Percentiles rank a stretch among this genome's conserved stretches.
Conservation (phyloP, 2,888 invertebrate genomes). For the Nesidiocoris tenuis region DNA sequence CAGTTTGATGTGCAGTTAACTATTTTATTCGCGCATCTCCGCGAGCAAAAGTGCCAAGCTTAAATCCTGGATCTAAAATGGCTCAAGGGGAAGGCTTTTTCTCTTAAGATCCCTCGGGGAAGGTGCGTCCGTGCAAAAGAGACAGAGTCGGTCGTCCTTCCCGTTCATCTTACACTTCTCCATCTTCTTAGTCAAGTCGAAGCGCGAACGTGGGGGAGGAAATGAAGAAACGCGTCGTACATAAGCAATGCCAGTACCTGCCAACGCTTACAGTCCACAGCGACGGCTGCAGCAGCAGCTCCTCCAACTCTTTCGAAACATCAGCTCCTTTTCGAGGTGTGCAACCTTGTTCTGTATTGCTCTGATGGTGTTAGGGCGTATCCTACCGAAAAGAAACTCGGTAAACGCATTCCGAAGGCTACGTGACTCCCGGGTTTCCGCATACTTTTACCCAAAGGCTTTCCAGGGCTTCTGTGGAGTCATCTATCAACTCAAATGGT, state of each 20-base stretch:
- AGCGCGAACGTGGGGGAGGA: slow-evolving; percentile 13
- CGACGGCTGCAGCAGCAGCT: background rate
- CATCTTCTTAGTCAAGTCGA: background rate
- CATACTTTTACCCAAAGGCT: background rate
- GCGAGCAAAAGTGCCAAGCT: too few species aligned
- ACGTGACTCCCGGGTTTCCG: background rate
- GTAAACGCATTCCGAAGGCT: background rate
- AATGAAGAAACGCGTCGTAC: slow-evolving; percentile 31
- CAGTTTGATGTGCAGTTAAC: too few species aligned
- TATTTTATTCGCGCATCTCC: too few species aligned
- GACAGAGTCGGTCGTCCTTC: background rate
- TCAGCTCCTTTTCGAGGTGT: background rate
- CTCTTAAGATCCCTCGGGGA: background rate
- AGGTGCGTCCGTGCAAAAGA: background rate
- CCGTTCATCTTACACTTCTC: background rate
- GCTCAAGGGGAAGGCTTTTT: too few species aligned
- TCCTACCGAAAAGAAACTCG: background rate
- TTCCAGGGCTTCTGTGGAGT: background rate
- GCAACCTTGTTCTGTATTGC: background rate
- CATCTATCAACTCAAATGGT: background rate
- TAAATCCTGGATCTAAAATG: too few species aligned
- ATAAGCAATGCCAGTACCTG: slow-evolving; percentile 26
- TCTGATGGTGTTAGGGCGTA: background rate
- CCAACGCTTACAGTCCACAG: background rate
- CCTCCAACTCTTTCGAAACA: background rate